Evolutionary conservation across 2,888 invertebrate species (phyloP).

Genomic region (Euplagia quadripunctaria): DNA sequence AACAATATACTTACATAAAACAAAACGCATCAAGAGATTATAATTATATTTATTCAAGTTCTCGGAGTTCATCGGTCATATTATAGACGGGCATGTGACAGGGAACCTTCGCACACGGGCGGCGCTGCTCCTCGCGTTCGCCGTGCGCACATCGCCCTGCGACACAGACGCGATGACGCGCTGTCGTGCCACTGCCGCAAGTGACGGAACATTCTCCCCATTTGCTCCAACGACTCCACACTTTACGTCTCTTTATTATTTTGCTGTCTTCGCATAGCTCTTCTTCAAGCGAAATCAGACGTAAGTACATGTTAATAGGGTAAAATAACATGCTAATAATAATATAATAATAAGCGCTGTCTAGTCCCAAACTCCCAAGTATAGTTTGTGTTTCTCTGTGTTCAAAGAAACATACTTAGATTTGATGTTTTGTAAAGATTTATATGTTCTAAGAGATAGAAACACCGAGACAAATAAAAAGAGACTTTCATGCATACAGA

Average conservation of each 20-base stretch:
- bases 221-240: constrained; percentile 82
- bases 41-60: constrained; percentile 19
- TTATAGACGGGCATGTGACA: constrained; percentile 49
- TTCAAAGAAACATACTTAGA: no score
- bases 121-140: constrained; percentile 75
- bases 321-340: neutral
- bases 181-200: constrained; percentile 70
- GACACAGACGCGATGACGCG: constrained; percentile 69
- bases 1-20: neutral
- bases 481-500: no score
- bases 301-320: neutral
- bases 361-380: no score
- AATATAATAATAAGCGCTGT: neutral
- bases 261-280: constrained; percentile 58
- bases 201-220: constrained; percentile 78
- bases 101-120: constrained; percentile 67
- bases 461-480: no score
- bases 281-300: constrained; percentile 11
- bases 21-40: neutral
- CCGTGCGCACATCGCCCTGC: constrained; percentile 76
- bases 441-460: no score
- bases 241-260: constrained; percentile 64
- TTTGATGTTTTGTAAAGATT: no score
- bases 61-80: constrained; percentile 44
- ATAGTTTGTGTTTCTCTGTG: no score